Conservation (phyloP, 2,797 vertebrate genomes). For the Argyrosomus regius region DNA sequence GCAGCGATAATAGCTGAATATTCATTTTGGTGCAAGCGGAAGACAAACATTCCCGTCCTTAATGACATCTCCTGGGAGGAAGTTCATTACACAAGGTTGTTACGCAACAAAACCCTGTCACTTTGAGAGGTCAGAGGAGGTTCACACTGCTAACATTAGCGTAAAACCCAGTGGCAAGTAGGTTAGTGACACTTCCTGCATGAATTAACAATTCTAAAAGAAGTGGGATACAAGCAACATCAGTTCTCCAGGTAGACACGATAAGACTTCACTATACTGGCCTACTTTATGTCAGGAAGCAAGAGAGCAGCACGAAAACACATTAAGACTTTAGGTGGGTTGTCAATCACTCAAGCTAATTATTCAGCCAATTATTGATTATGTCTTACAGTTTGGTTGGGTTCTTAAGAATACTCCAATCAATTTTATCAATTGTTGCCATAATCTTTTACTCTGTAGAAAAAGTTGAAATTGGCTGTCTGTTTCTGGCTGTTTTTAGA, state of each 20-base stretch:
- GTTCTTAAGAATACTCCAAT: too few species aligned
- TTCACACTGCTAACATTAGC: conserved; percentile 77
- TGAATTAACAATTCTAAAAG: conserved; percentile 60
- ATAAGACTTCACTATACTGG: conserved; percentile 46
- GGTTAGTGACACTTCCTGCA: conserved; percentile 75
- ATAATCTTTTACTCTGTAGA: too few species aligned
- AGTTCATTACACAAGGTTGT: conserved; percentile 82
- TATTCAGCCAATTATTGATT: conserved; percentile 21
- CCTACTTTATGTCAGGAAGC: conserved; percentile 62
- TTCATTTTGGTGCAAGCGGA: conserved; percentile 81
- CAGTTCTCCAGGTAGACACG: conserved; percentile 57
- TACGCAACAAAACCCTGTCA: conserved; percentile 81
- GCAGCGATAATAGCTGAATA: conserved; percentile 81
- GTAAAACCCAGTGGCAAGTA: conserved; percentile 68
- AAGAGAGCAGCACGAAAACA: conserved; percentile 30
- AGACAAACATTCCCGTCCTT: conserved; percentile 85
- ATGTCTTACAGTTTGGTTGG: background rate
- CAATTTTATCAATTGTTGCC: background rate
- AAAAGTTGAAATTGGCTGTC: background rate
- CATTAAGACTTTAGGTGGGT: conserved; percentile 20
- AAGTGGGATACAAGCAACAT: conserved; percentile 57
- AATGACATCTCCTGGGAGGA: conserved; percentile 84
- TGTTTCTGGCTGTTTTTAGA: too few species aligned
- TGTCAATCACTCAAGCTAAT: conserved; percentile 1
- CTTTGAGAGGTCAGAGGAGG: conserved; percentile 82